A percentile compares a stretch with the other conserved stretches of the same genome.
Conservation (phyloP, 2,797 vertebrate genomes). For the Sylvia borin region DNA sequence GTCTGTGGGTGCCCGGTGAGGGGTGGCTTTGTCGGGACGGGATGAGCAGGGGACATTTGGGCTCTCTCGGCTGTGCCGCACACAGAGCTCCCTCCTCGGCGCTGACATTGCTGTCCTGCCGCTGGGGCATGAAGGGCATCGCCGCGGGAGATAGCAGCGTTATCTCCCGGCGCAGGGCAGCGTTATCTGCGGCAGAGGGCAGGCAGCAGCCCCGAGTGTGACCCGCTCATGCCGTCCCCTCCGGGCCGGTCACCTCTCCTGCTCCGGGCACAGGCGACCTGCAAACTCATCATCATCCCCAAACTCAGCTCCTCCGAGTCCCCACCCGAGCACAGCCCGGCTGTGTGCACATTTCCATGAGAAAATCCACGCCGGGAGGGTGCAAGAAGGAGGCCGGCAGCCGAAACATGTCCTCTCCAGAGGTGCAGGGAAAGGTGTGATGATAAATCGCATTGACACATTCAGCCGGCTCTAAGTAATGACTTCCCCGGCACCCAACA, state of each 20-base stretch:
- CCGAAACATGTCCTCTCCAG: background rate
- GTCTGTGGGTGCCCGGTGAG: background rate
- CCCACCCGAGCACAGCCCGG: rapidly evolving
- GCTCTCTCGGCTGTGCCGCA: background rate
- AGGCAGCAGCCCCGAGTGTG: background rate
- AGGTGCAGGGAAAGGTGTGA: background rate
- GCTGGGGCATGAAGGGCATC: conserved; percentile 57
- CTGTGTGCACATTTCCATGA: rapidly evolving
- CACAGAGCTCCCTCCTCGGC: background rate
- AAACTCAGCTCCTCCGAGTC: background rate
- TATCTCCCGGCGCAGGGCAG: background rate
- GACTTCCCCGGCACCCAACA: background rate
- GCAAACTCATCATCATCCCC: background rate
- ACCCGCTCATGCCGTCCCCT: background rate
- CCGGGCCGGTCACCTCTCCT: background rate
- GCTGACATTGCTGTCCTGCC: conserved; percentile 3
- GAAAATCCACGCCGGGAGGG: background rate
- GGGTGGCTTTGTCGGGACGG: rapidly evolving
- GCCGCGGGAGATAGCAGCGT: background rate
- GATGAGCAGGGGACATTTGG: background rate
- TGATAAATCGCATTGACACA: background rate
- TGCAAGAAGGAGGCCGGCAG: background rate
- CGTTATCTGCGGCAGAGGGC: background rate
- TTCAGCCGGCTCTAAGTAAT: background rate
- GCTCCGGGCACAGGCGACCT: background rate